Conservation (phyloP, 2,888 invertebrate species). For the Scrobipalpa costella region DNA sequence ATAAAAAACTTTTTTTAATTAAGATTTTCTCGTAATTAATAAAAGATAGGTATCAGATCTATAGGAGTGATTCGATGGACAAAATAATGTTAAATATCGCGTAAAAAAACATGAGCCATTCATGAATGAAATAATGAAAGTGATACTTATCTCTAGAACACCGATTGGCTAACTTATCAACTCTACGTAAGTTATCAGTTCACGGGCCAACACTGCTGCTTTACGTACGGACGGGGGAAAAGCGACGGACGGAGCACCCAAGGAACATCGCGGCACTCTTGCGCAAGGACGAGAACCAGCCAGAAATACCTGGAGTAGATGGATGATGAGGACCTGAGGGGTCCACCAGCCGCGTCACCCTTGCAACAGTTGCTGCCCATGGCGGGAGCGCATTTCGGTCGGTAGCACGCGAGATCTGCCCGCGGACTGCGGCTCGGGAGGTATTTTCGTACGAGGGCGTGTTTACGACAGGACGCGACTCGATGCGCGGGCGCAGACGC, state of each 20-base stretch:
- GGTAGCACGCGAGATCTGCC: conserved; percentile 61
- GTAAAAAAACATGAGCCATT: neutral
- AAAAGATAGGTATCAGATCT: no score
- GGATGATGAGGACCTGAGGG: conserved; percentile 70
- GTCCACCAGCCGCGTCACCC: conserved; percentile 75
- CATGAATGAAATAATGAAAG: neutral
- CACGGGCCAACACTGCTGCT: conserved; percentile 40
- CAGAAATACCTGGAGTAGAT: conserved; percentile 77
- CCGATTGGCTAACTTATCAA: conserved; percentile 18
- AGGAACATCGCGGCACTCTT: conserved; percentile 61
- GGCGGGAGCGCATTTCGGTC: conserved; percentile 65
- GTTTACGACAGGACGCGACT: conserved; percentile 41
- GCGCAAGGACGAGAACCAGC: conserved; percentile 61
- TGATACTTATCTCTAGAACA: conserved; percentile 21
- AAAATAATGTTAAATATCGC: neutral
- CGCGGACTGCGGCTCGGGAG: conserved; percentile 63
- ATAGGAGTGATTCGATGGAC: neutral
- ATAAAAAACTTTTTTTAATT: no score
- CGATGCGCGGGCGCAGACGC: neutral
- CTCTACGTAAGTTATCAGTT: conserved; percentile 41
- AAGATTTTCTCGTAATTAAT: no score
- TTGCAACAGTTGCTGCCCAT: conserved; percentile 84
- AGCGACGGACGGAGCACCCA: conserved; percentile 57
- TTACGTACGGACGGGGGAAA: conserved; percentile 60
- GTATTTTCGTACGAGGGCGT: conserved; percentile 65